Conservation (phyloP, 2,888 invertebrate species). For the Papilio gigon region DNA sequence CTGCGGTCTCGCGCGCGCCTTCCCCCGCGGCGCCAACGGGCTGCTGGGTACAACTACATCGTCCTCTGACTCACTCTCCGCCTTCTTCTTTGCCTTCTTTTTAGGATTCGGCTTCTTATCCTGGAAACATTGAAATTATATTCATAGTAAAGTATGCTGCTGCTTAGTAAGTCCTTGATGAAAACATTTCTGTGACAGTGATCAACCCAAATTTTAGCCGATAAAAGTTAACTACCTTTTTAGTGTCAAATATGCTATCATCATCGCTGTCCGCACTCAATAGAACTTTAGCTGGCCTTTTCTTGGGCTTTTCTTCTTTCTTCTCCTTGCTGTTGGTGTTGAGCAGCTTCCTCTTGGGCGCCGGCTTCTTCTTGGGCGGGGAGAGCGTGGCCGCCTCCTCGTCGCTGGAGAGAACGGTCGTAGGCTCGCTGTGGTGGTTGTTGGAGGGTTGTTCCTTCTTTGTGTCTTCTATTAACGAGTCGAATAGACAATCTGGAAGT, state of each 20-base stretch:
- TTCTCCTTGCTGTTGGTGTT: constrained; percentile 55
- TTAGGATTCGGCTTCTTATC: constrained; percentile 71
- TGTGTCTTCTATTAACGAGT: constrained; percentile 77
- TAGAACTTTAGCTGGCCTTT: constrained; percentile 66
- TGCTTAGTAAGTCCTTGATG: too few species aligned
- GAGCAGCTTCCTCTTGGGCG: constrained; percentile 66
- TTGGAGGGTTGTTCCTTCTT: constrained; percentile 61
- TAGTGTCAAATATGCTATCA: constrained; percentile 77
- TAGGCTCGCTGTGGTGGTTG: constrained; percentile 44
- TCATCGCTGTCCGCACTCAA: constrained; percentile 70
- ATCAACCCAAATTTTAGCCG: too few species aligned
- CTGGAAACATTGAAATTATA: constrained; percentile 47
- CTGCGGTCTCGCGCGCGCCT: constrained; percentile 56
- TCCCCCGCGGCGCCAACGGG: constrained; percentile 47
- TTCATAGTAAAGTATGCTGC: neutral
- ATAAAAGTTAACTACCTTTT: constrained; percentile 62
- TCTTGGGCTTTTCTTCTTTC: constrained; percentile 69
- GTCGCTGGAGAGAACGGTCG: constrained; percentile 61
- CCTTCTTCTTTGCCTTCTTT: constrained; percentile 71
- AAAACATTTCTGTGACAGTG: too few species aligned
- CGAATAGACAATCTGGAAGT: constrained; percentile 74
- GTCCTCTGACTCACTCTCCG: constrained; percentile 60
- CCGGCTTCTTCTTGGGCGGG: constrained; percentile 67
- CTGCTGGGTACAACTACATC: constrained; percentile 49
- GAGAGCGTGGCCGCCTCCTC: constrained; percentile 48